Evolutionary conservation across 1,140 invertebrate genomes (phyloP), one percentile per base, ranked within the genome.

Genomic region (Ceratosolen solmsi): DNA sequence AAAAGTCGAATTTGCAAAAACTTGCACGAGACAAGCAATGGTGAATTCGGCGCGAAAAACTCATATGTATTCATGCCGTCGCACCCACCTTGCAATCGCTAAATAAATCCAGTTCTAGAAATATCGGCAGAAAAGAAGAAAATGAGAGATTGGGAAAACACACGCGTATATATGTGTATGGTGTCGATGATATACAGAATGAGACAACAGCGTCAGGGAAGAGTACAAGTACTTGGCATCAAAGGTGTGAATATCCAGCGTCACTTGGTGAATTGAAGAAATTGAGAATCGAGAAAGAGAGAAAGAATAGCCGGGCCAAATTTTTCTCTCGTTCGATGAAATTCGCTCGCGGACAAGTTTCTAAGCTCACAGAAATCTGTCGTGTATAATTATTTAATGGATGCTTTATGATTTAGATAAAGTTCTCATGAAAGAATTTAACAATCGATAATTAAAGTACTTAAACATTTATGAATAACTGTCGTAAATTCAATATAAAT

Each of bases 51-150:
- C 51, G 78, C 38, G 68, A n/a, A 80, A 79, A 79, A 83, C 84
- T 83, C 85, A 84, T 87, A 87, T 85, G 85, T 87, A 88, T 88
- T 88, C 87, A 87, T 87, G 84, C 71, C 72, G 68, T 73, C 60
- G 36, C 27, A 60, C 41, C 54, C 33, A 60, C 36, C 15, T n/a
- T 22, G 20, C 60, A 75, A 38, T 65, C 30, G 84, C 74, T 85
- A 85, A 85, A 87, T 86, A 88, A 87, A 87, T 87, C 83, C 86
- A 80, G 80, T 78, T 79, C 79, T 71, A 60, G 77, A 82, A 74
- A 83, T 84, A 81, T 81, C 82, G 41, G 13, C 38, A 71, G n/a
- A 82, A 56, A 63, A 72, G 54, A 81, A 33, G 54, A 60, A 79
- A n/a, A 68, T 0, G 56, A 36, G 7, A 30, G 13, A 13, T 20